Percentiles rank a stretch among this genome's conserved stretches.
These are phyloP conservation scores for Elaeidobius kamerunicus DNA, from an alignment of 2,888 invertebrate genomes.

Conservation along the genomic window DNA sequence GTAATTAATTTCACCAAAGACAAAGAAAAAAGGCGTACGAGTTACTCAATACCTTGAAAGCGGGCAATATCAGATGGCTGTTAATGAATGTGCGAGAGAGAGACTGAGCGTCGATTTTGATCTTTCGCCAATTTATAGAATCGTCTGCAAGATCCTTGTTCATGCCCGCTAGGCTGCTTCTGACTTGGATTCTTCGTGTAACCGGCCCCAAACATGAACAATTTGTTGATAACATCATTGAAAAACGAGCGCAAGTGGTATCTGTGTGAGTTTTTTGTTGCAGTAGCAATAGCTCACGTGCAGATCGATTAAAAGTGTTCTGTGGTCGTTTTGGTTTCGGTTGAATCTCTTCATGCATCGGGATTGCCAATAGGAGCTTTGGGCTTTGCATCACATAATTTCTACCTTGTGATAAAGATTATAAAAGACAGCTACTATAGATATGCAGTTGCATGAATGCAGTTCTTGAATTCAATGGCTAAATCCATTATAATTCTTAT, in stretches of 20 bases:
- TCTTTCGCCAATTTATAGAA: slow-evolving; percentile 46
- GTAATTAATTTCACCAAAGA: slow-evolving; percentile 7
- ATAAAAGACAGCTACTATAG: no score
- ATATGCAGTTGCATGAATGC: no score
- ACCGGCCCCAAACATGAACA: slow-evolving; percentile 44
- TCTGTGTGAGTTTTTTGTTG: slow-evolving; percentile 24
- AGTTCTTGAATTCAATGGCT: no score
- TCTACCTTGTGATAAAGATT: no score
- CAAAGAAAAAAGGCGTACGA: slow-evolving; percentile 15
- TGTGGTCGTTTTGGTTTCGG: neutral
- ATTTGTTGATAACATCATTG: slow-evolving; percentile 42
- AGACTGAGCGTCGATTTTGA: slow-evolving; percentile 37
- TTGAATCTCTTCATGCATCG: slow-evolving; percentile 2
- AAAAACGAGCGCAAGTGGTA: slow-evolving; percentile 29
- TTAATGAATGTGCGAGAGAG: slow-evolving; percentile 38
- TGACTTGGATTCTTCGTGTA: slow-evolving; percentile 37
- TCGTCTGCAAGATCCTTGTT: slow-evolving; percentile 34
- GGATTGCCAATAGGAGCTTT: no score
- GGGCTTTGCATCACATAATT: no score
- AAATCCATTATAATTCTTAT: no score
- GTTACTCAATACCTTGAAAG: slow-evolving; percentile 37
- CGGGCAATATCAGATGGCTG: slow-evolving; percentile 46
- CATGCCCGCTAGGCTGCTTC: slow-evolving; percentile 24
- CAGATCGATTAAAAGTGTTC: slow-evolving; percentile 15
- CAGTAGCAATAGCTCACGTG: slow-evolving; percentile 18